phyloP scores from a whole-genome alignment of 2,888 invertebrate genomes.

The Epiblema foenella region DNA sequence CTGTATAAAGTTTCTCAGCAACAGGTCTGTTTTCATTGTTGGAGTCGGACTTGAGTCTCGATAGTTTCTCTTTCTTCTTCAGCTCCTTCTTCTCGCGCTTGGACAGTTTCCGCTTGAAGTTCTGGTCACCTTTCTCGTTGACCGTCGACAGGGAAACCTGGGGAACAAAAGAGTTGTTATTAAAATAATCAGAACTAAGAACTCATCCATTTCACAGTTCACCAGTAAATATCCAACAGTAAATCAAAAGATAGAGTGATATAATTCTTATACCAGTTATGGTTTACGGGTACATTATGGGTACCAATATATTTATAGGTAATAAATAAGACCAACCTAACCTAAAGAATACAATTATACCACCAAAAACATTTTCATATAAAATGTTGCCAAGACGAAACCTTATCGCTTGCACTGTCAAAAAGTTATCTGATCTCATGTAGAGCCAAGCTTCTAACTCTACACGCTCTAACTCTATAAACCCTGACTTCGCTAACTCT shows the following conservation, averaged over 20 bases:
- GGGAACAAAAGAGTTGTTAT: conserved; percentile 27
- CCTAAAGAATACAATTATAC: too few species aligned
- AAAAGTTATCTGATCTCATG: too few species aligned
- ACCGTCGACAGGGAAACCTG: conserved; percentile 78
- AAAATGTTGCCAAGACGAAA: too few species aligned
- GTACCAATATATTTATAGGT: background rate
- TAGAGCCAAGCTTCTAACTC: too few species aligned
- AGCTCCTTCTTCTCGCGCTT: conserved; percentile 99
- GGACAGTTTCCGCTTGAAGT: conserved; percentile 96
- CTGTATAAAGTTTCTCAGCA: conserved; percentile 96
- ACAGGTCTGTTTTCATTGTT: conserved; percentile 90
- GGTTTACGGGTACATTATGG: background rate
- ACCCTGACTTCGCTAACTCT: too few species aligned
- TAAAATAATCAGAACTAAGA: background rate
- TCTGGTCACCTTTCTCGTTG: conserved; percentile 90
- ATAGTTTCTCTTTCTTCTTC: conserved; percentile 96
- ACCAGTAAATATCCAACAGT: background rate
- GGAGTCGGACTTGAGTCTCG: conserved; percentile 89
- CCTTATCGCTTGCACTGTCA: too few species aligned
- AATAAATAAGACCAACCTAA: too few species aligned
- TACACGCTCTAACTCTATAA: too few species aligned
- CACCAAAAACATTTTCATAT: too few species aligned
- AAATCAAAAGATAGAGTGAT: background rate
- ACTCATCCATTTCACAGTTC: too few species aligned
- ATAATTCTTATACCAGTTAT: background rate